Evolutionary conservation across 2,888 invertebrate species (phyloP), one percentile per base, ranked within the genome.

Genomic region (Tipula unca): DNA sequence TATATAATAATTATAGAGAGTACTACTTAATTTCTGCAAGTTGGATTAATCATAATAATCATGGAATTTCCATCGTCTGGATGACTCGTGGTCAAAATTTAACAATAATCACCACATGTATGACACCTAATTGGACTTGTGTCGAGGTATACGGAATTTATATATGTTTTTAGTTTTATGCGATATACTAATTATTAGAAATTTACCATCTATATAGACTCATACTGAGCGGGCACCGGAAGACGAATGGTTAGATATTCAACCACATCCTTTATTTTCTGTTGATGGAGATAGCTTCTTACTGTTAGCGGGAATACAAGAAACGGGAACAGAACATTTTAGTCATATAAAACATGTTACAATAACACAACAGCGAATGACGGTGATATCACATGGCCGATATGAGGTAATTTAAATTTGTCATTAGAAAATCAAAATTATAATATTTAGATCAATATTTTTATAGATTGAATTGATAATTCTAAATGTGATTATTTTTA

Each of bases 41-140:
- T 87, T 98, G 98, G 98, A 94, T 97, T 88, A 88, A 95, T 88
- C 93, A 94, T 89, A 93, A 93, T 88, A 95, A 96, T 90, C 93
- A 93, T 87, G 94, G 96, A 90, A 93, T 98, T 87, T 94, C 96
- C 85, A 95, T 96, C 85, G 96, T 97, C 86, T 99, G 98, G 96
- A 95, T 98, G 94, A 97, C 97, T 91, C 93, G 99, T 88, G 95
- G 96, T 83, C 98, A 99, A 92, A 98, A 98, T 91, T 93, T 96
- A 87, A 96, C 97, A 88, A 94, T 97, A 87, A 94, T 98, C 88
- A 95, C 97, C 87, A 94, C 96, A 87, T 98, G 98, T 90, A 93
- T 94, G 86, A 94, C 95, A 83, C 95, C 95, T 6, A 95, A 94
- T 89, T 96, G 97, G 94, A 94, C 94, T 86, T 98, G 98, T 91